A percentile compares a stretch with the other conserved stretches of the same genome.
These are phyloP conservation scores for Bembecia ichneumoniformis DNA, from an alignment of 2,888 invertebrate species.

Conservation along the genomic window DNA sequence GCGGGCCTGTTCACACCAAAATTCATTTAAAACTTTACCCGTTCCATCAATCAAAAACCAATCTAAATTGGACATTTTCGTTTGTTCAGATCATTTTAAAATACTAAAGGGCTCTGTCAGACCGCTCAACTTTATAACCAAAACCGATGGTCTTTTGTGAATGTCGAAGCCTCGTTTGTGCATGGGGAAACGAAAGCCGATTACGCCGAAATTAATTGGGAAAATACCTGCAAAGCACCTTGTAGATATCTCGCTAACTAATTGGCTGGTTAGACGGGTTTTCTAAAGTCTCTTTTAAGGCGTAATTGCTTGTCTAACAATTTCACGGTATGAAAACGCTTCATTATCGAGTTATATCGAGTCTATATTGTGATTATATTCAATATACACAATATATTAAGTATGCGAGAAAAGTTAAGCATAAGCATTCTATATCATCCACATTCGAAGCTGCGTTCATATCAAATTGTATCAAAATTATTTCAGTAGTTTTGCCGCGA, in stretches of 20 bases:
- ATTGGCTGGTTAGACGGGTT: neutral
- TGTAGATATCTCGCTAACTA: constrained; percentile 7
- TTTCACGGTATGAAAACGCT: too few relatives aligned
- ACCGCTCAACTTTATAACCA: neutral
- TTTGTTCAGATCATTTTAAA: constrained; percentile 27
- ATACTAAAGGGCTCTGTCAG: constrained; percentile 9
- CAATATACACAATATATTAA: too few relatives aligned
- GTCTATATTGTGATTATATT: too few relatives aligned
- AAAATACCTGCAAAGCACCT: constrained; percentile 16
- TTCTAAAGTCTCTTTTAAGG: neutral
- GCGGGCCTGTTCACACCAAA: constrained; percentile 20
- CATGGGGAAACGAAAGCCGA: constrained; percentile 4
- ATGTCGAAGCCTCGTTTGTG: constrained; percentile 9
- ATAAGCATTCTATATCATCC: too few relatives aligned
- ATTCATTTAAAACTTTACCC: constrained; percentile 54
- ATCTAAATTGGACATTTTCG: constrained; percentile 51
- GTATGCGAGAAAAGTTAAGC: too few relatives aligned
- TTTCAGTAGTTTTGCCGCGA: too few relatives aligned
- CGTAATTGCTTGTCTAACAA: neutral
- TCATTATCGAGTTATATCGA: too few relatives aligned
- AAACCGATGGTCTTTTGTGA: constrained; percentile 1
- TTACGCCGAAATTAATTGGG: constrained; percentile 23
- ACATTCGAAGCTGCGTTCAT: too few relatives aligned
- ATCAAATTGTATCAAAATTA: too few relatives aligned
- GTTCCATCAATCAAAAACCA: constrained; percentile 60